Base-by-base conservation (phyloP, 2,888 invertebrate genomes). In the Eupithecia dodoneata region DNA sequence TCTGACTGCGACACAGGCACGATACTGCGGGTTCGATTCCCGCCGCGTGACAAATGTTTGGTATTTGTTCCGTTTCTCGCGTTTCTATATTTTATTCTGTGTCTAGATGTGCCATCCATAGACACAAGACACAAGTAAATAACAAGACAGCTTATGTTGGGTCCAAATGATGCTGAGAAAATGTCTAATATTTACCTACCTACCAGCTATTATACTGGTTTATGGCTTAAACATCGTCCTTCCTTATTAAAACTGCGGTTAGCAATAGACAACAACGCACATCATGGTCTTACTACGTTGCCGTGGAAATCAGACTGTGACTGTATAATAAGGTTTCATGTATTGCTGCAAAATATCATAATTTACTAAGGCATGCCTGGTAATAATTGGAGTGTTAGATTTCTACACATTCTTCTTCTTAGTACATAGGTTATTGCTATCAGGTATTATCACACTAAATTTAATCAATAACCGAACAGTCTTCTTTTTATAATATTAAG, bases 271-370 rank as follows among this genome's bases (percentile, higher is more conserved):
- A 42, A 66, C 66, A 65, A 66, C 71, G 52, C 65, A 42, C 52
- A 76, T 74, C 73, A 73, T 45, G 66, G 55, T 65, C 76, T 80
- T 74, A 70, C 74, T 73, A 76, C 71, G 52, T 71, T 79, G 73
- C 74, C 75, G 83, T 85, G 83, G 83, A 88, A 87, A 88, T 85
- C 83, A 85, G 88, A 89, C 81, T 87, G 87, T 88, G 86, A 89
- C 88, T 83, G 86, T 82, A 83, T 86, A 85, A 85, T 85, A 80
- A 81, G 83, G 83, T 85, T 85, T 85, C 81, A 80, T 83, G 75
- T 81, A 83, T 82, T 84, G 76, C 79, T 76, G 74, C 84, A 83
- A 77, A 83, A 82, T 52, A 75, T 79, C 67, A 55, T 71, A 71
- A 76, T 81, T 79, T 81, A 76, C 79, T 75, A 76, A 78, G 79